Base-by-base conservation (phyloP, 2,888 invertebrate genomes). In the Onthophagus sagittarius region DNA sequence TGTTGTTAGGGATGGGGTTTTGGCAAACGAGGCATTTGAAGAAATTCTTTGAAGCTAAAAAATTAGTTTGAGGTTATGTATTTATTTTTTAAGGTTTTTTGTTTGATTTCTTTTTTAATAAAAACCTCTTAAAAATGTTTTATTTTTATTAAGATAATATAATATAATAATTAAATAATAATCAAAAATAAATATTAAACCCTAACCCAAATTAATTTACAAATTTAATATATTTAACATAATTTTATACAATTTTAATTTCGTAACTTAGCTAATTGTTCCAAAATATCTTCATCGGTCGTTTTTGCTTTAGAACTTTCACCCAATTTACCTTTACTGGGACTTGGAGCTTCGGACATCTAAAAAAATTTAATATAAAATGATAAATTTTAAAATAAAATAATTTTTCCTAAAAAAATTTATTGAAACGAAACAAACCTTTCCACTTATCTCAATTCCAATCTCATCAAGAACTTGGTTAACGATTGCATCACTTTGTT, bases 1-100 rank as follows among this genome's bases (percentile, higher is more conserved):
- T 99, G 63, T 89, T 99, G 9, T 87, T 99, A 0, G 87, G 90
- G 39, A 99, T 99, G 90, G 99, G 99, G 13, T 94, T 96, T 78
- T 99, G 99, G 99, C 99, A 99, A 87, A 99, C 99, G 98, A 92
- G 93, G 82, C 99, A 99, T 89, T 89, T 99, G 78, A 99, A 99
- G 89, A 95, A 96, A 82, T 99, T 99, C 90, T 99, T 99, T 83
- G 98, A 99, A 87, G 99, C 99, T 32, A 99, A 99, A 87, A 99
- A 99, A 90, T 89, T 99, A 83, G 98, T 98, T 69, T 95, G 91
- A 89, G 83, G 15, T 62, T 65, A 7, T 23, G 69, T 64, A n/a
- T 62, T 71, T 39, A 69, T 71, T 75, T 69, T 62, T 64, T 73
- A 13, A 72, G 63, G 65, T 63, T 71, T 73, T 73, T 64, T 69